Percentiles rank a stretch among this genome's conserved stretches.
These are phyloP conservation scores for Phyllopteryx taeniolatus DNA, from an alignment of 2,113 vertebrate genomes.

Conservation along the genomic window DNA sequence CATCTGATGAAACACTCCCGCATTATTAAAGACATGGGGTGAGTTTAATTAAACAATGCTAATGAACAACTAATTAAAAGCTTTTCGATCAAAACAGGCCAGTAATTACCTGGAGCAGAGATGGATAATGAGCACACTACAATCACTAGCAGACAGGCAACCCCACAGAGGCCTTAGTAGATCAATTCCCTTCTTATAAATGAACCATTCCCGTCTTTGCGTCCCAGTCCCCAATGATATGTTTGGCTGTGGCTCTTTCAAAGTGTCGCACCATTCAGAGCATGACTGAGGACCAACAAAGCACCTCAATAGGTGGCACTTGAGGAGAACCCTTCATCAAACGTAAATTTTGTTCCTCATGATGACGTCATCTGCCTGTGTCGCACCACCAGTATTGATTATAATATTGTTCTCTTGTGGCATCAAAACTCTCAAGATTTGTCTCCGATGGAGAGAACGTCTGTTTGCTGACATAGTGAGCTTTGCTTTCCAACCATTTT, in stretches of 20 bases:
- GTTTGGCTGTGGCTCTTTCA: slow-evolving; percentile 34
- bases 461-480: slow-evolving; percentile 5
- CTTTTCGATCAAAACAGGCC: slow-evolving; percentile 73
- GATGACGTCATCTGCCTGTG: slow-evolving; percentile 27
- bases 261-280: slow-evolving; percentile 31
- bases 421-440: slow-evolving; percentile 31
- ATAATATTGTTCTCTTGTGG: slow-evolving; percentile 26
- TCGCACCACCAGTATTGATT: too few species aligned
- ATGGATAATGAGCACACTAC: slow-evolving; percentile 67
- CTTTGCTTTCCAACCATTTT: slow-evolving; percentile 12
- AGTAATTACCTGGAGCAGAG: slow-evolving; percentile 71
- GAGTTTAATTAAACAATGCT: slow-evolving; percentile 78
- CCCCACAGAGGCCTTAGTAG: slow-evolving; percentile 51
- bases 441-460: slow-evolving; percentile 18
- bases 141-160: slow-evolving; percentile 60
- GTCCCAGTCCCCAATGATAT: slow-evolving; percentile 21
- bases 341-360: slow-evolving; percentile 39
- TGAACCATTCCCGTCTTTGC: slow-evolving; percentile 39
- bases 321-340: slow-evolving; percentile 42
- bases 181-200: slow-evolving; percentile 66
- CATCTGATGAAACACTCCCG: slow-evolving; percentile 51
- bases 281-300: slow-evolving; percentile 35
- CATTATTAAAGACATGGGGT: slow-evolving; percentile 64
- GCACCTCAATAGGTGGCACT: slow-evolving; percentile 33
- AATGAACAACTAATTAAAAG: slow-evolving; percentile 77